Percentiles rank a stretch among this genome's conserved stretches.
Conservation (phyloP, 2,888 invertebrate species). For the Cordylochernes scorpioides region DNA sequence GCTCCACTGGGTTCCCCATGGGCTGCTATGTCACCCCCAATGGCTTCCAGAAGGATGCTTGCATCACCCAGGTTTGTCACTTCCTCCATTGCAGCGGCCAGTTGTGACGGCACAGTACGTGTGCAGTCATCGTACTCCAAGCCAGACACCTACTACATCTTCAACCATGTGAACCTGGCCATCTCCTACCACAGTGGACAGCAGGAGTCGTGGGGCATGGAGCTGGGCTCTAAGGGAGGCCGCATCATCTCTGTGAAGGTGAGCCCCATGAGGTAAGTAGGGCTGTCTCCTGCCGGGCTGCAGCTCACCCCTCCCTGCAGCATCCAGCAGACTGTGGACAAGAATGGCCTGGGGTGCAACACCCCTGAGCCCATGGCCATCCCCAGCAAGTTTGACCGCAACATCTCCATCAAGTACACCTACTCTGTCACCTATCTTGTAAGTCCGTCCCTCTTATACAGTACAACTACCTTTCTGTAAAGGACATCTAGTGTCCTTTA, state of each 20-base stretch:
- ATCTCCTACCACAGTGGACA: slow-evolving; percentile 76
- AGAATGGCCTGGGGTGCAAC: slow-evolving; percentile 3
- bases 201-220: slow-evolving; percentile 58
- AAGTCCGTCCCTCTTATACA: slow-evolving; percentile 17
- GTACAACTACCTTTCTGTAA: too few relatives aligned
- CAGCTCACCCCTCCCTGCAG: slow-evolving; percentile 20
- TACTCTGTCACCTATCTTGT: slow-evolving; percentile 48
- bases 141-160: slow-evolving; percentile 56
- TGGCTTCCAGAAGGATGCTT: slow-evolving; percentile 26
- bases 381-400: slow-evolving; percentile 29
- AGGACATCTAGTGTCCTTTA: too few relatives aligned
- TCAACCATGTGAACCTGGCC: slow-evolving; percentile 81
- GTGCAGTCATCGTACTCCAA: slow-evolving; percentile 17
- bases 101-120: not conserved
- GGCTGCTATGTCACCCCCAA: slow-evolving; percentile 56
- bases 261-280: slow-evolving; percentile 23
- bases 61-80: slow-evolving; percentile 18
- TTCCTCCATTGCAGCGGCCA: not conserved
- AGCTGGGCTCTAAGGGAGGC: slow-evolving; percentile 50
- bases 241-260: slow-evolving; percentile 40
- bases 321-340: slow-evolving; percentile 28
- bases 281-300: not conserved
- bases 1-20: slow-evolving; percentile 90
- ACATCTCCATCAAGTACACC: slow-evolving; percentile 38
- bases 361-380: slow-evolving; percentile 38